Conservation (phyloP, 23 tunicate genomes). For the Styela plicata region DNA sequence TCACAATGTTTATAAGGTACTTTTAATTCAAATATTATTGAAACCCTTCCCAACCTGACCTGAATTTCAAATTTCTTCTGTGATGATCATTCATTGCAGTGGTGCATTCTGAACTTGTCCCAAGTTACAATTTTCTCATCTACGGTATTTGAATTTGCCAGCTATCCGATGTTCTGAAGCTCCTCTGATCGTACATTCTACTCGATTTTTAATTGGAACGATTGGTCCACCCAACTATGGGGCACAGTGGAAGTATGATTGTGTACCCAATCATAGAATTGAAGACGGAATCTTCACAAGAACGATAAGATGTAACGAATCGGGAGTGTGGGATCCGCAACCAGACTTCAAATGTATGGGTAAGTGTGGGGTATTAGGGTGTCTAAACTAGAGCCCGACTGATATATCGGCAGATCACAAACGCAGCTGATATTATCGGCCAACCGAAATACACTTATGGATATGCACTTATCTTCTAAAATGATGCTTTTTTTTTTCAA, state of each 20-base stretch:
- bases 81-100: no score
- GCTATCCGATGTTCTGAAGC: slow-evolving; percentile 38
- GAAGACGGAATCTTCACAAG: slow-evolving; percentile 3
- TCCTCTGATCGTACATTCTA: background rate
- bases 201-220: background rate
- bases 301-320: slow-evolving; percentile 48
- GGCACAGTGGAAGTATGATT: slow-evolving; percentile 30
- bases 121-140: no score
- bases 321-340: slow-evolving; percentile 67
- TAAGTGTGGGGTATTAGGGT: slow-evolving; percentile 5
- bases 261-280: slow-evolving; percentile 45
- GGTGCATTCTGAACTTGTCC: no score
- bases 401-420: no score
- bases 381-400: no score
- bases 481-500: no score
- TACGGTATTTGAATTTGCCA: no score
- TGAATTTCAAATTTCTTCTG: no score
- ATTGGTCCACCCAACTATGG: slow-evolving; percentile 39
- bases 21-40: no score
- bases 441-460: background rate
- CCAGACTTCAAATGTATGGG: slow-evolving; percentile 45
- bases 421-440: no score
- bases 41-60: no score
- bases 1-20: no score
- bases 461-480: background rate